phyloP scores from a whole-genome alignment of 2,113 vertebrate species.

The Dromaius novaehollandiae region DNA sequence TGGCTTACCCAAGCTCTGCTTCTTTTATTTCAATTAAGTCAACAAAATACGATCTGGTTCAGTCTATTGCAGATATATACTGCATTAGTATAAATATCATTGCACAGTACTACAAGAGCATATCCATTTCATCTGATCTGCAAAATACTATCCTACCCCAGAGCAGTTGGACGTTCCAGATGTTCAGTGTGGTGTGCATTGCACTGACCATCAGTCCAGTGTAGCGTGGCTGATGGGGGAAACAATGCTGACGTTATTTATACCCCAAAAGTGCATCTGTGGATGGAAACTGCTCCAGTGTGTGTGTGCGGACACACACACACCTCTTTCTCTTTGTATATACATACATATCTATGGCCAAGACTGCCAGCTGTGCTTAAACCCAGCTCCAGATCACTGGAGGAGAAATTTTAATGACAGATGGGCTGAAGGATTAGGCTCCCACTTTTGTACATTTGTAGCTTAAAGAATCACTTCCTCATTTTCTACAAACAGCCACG shows the following conservation, averaged over 20 bases:
- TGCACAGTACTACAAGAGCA: not conserved
- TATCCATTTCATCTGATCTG: not conserved
- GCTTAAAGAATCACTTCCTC: not conserved
- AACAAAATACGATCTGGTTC: not conserved
- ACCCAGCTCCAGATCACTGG: not conserved
- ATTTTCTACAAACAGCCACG: not conserved
- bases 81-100: not conserved
- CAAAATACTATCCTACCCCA: not conserved
- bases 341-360: not conserved
- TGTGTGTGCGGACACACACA: no score
- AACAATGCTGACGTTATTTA: not conserved
- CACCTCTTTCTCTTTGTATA: not conserved
- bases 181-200: not conserved
- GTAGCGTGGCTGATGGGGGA: accelerated
- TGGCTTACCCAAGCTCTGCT: not conserved
- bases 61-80: not conserved
- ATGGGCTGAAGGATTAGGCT: not conserved
- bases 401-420: not conserved
- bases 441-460: not conserved
- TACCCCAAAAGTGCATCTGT: not conserved
- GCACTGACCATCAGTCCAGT: not conserved
- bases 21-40: not conserved
- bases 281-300: not conserved
- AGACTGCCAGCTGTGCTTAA: not conserved
- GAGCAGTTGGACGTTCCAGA: not conserved